Percentiles rank a stretch among this genome's conserved stretches.
These are phyloP conservation scores for Ageneiosus marmoratus DNA, from an alignment of 2,113 vertebrate species.

Conservation along the genomic window DNA sequence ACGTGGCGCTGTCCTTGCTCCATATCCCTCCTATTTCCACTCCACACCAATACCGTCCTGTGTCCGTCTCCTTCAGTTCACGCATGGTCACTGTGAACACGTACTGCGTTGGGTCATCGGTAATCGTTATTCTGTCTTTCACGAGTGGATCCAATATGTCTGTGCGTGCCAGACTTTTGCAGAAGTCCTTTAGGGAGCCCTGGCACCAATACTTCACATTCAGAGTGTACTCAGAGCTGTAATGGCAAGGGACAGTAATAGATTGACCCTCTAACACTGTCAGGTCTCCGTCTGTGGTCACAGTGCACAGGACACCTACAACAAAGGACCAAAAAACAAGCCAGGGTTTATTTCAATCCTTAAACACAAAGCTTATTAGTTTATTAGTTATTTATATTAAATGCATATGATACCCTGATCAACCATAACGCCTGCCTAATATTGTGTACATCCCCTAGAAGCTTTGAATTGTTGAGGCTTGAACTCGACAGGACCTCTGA, in stretches of 20 bases:
- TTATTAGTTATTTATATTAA: background rate
- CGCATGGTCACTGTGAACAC: slow-evolving; percentile 72
- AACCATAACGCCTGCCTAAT: no score
- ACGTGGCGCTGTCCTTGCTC: slow-evolving; percentile 56
- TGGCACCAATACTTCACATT: slow-evolving; percentile 75
- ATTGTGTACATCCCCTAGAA: no score
- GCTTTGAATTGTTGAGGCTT: no score
- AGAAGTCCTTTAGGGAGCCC: slow-evolving; percentile 66
- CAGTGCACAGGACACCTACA: slow-evolving; percentile 23
- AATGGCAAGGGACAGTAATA: slow-evolving; percentile 67
- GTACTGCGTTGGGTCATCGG: slow-evolving; percentile 65
- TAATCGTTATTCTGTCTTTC: slow-evolving; percentile 57
- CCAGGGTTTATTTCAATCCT: background rate
- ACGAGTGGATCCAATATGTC: slow-evolving; percentile 30
- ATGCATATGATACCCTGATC: no score
- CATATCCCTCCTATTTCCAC: slow-evolving; percentile 67
- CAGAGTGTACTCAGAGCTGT: slow-evolving; percentile 65
- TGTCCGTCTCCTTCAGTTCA: slow-evolving; percentile 58
- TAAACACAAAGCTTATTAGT: background rate
- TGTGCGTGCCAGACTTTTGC: slow-evolving; percentile 65
- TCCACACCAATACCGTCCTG: slow-evolving; percentile 73
- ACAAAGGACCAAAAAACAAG: background rate
- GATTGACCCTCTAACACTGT: slow-evolving; percentile 64
- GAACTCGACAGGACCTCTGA: no score
- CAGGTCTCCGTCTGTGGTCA: slow-evolving; percentile 54